A percentile compares a stretch with the other conserved stretches of the same genome.
Conservation (phyloP, 2,888 invertebrate genomes). For the Rhyacophila evoluta region DNA sequence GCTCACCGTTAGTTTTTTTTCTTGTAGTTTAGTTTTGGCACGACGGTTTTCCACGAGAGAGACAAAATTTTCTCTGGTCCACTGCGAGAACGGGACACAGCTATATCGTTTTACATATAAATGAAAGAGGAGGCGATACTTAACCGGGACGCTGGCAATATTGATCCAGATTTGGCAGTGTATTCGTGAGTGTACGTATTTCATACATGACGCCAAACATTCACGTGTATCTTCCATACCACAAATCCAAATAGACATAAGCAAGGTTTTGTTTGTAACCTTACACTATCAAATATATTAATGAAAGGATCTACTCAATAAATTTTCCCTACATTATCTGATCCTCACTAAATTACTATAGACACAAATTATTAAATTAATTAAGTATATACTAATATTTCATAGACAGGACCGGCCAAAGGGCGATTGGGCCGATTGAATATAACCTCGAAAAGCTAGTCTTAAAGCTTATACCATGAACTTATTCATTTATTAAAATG, state of each 20-base stretch:
- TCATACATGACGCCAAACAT: constrained; percentile 17
- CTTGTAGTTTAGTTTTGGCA: constrained; percentile 18
- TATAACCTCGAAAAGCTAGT: too few relatives aligned
- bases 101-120: constrained; percentile 14
- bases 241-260: constrained; percentile 7
- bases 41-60: constrained; percentile 15
- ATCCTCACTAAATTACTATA: too few relatives aligned
- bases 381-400: too few relatives aligned
- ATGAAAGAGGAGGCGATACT: constrained; percentile 14
- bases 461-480: too few relatives aligned
- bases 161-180: constrained; percentile 35
- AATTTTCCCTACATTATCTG: too few relatives aligned
- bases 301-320: too few relatives aligned
- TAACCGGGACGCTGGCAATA: constrained; percentile 45
- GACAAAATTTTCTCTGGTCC: constrained; percentile 16
- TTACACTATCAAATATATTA: too few relatives aligned
- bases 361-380: too few relatives aligned
- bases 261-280: too few relatives aligned
- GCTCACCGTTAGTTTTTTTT: neutral
- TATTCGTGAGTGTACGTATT: constrained; percentile 8
- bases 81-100: neutral
- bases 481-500: too few relatives aligned
- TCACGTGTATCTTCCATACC: neutral
- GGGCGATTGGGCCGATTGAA: too few relatives aligned
- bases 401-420: too few relatives aligned